Percentiles rank a stretch among this genome's conserved stretches.
These are phyloP conservation scores for Otus scops DNA, from an alignment of 2,797 vertebrate genomes.

Conservation along the genomic window DNA sequence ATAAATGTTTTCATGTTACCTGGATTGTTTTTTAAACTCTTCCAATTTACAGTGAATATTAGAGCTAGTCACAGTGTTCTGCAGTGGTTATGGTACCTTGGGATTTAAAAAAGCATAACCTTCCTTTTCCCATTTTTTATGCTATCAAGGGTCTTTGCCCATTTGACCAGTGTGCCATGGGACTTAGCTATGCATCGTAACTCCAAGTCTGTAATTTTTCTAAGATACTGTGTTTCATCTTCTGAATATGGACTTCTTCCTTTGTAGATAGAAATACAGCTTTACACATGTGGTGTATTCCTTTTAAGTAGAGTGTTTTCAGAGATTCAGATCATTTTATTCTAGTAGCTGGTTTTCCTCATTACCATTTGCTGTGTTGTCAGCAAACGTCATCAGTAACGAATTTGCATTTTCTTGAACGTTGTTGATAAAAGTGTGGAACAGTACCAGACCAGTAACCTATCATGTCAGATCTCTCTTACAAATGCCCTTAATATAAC, in stretches of 20 bases:
- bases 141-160: not conserved
- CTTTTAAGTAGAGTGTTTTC: not conserved
- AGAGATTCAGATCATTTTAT: not conserved
- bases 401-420: constrained; percentile 1
- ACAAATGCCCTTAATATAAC: constrained; percentile 19
- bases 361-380: constrained; percentile 14
- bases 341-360: not conserved
- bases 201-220: not conserved
- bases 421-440: not conserved
- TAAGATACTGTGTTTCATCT: not conserved
- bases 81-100: not conserved
- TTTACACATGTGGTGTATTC: not conserved
- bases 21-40: constrained; percentile 22
- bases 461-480: not conserved
- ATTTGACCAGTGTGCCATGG: not conserved
- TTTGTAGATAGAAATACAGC: not conserved
- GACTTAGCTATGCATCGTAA: not conserved
- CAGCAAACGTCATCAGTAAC: constrained; percentile 19
- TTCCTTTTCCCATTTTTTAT: constrained; percentile 12
- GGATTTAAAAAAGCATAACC: constrained; percentile 15
- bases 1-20: not conserved
- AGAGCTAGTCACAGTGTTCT: not conserved
- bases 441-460: not conserved
- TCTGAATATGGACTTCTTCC: not conserved
- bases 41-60: not conserved